Base-by-base conservation (phyloP, 2,113 vertebrate genomes). In the Nyctibius bracteatus region DNA sequence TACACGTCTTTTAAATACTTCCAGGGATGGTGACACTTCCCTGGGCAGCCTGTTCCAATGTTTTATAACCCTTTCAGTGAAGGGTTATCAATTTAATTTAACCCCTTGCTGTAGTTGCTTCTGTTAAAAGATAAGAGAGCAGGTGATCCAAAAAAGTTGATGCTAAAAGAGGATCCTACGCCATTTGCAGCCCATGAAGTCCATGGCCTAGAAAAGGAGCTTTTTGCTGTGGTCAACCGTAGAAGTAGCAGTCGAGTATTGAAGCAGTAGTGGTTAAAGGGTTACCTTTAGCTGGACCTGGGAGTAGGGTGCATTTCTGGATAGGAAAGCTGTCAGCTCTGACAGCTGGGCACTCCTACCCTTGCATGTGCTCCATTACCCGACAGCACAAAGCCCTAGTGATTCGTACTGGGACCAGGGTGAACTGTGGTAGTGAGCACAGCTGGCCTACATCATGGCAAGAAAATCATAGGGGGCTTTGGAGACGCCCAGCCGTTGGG, bases 351-450 rank as follows among this genome's bases (percentile, higher is more conserved):
- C n/a, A 39, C 12, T 75, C 28, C 25, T 58, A 19, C 10, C 5
- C 39, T 12, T 0, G 10, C 6, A 3, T 17, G 17, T 39, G 20
- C 19, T 86, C 47, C n/a, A 11, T 22, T 75, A 37, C 14, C 77
- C 44, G 37, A 19, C 68, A 84, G 35, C 43, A 63, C 49, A 81
- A 94, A 85, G 8, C 27, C 55, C 30, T 47, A 28, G 30, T 54
- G n/a, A 52, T 22, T 49, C 2, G 0, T 30, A 18, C 9, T 17
- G 25, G 66, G 61, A 61, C 5, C 13, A 41, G 13, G 6, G 11
- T 41, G 27, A 77, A 23, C 0, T 0, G 2, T 37, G 28, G 15
- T 28, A 41, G 57, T 10, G 47, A 77, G 23, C 0, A 0, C 37
- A 61, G 22, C 37, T 57, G 31, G 18, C 31, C 39, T 35, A 86